Percentiles rank a stretch among this genome's conserved stretches.
Evolutionary conservation across 2,113 vertebrate species (phyloP).

Genomic region (Cochlearius cochlearius): DNA sequence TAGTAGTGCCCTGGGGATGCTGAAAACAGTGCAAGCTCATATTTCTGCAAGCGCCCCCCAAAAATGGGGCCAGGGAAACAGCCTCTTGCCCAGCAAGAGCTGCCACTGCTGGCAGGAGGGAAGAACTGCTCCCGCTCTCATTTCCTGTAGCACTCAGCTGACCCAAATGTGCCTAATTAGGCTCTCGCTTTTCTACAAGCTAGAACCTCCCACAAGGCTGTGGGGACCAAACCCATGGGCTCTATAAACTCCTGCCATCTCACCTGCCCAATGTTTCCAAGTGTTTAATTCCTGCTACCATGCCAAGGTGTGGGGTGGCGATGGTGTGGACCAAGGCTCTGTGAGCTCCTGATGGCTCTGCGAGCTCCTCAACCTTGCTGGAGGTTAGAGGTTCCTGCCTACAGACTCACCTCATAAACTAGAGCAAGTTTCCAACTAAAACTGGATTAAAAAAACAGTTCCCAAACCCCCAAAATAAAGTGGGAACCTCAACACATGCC

Average conservation of each 20-base stretch:
- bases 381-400: not conserved
- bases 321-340: not conserved
- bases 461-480: not conserved
- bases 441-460: not conserved
- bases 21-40: not conserved
- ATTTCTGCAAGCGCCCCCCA: not conserved
- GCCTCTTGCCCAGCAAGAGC: not conserved
- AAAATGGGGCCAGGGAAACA: not conserved
- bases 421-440: not conserved
- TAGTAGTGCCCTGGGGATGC: not conserved
- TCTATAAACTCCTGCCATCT: not conserved
- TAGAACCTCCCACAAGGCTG: not conserved
- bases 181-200: not conserved
- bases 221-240: not conserved
- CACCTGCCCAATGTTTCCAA: not conserved
- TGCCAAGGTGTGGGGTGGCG: fast-evolving
- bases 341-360: not conserved
- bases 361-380: not conserved
- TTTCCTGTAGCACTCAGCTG: not conserved
- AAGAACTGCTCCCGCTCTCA: not conserved
- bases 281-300: not conserved
- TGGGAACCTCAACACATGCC: not conserved
- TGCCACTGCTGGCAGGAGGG: not conserved
- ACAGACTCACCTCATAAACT: not conserved
- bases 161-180: not conserved